These are phyloP conservation scores for Hypolimnas misippus DNA, from an alignment of 2,888 invertebrate species.

Conservation along the genomic window DNA sequence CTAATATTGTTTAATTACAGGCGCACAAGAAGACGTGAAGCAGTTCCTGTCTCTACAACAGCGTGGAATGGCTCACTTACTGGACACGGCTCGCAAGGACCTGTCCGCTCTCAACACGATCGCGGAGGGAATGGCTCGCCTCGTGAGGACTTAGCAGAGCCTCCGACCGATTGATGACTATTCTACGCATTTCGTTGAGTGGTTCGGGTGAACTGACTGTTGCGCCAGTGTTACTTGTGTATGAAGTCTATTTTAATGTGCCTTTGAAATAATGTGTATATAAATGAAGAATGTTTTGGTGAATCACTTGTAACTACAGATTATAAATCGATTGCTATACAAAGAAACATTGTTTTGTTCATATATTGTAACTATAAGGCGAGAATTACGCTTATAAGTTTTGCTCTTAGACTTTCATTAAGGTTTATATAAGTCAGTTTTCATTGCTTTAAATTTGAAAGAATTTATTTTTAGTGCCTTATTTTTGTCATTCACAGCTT, in stretches of 20 bases:
- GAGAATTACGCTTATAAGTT: too few species aligned
- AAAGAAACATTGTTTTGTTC: not conserved
- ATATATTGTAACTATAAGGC: not conserved
- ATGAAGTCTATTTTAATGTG: conserved; percentile 1
- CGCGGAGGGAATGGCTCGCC: conserved; percentile 89
- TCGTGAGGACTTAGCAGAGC: conserved; percentile 66
- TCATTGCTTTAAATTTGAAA: too few species aligned
- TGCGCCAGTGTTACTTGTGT: conserved; percentile 4
- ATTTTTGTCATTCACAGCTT: too few species aligned
- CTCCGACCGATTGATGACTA: conserved; percentile 12
- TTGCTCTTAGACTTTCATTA: too few species aligned
- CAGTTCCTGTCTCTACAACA: conserved; percentile 94
- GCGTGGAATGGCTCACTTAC: conserved; percentile 93
- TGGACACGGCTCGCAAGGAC: conserved; percentile 92
- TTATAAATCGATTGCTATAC: not conserved
- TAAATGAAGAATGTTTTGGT: not conserved
- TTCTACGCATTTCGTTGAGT: conserved; percentile 27
- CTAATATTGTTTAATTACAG: conserved; percentile 49
- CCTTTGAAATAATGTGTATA: not conserved
- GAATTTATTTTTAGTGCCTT: too few species aligned
- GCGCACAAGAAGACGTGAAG: conserved; percentile 88
- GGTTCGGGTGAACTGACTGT: conserved; percentile 20
- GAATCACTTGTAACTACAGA: not conserved
- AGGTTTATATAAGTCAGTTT: too few species aligned
- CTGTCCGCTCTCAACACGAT: conserved; percentile 90